Base-by-base conservation (phyloP, 2,888 invertebrate genomes). In the Lasioglossum figueresi region DNA sequence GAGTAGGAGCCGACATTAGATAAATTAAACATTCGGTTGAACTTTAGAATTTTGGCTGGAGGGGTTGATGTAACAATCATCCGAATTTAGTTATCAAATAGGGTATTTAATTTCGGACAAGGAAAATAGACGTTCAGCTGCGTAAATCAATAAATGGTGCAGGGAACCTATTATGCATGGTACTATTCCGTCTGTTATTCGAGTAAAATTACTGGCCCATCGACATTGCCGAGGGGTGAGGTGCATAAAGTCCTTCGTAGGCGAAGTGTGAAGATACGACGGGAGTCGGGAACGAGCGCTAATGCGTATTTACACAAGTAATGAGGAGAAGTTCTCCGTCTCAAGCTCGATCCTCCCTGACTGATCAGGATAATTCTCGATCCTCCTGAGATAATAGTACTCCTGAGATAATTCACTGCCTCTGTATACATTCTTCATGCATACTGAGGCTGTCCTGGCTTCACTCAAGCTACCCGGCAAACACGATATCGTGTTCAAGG, bases 301-400 rank as follows among this genome's bases (percentile, higher is more conserved):
- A 78, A 85, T 79, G 71, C 40, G 34, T 76, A 72, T 83, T 83
- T 83, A 68, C 75, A 80, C 75, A 68, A 80, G 78, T 78, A 83
- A 85, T 71, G 80, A 83, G 74, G 80, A 83, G 70, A 75, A 74
- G 72, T 82, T 80, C 68, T 23, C 23, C 27, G 70, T 81, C 34
- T 27, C 23, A 27, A 59, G 59, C 27, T 31, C 72, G 45, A 84
- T 82, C 23, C 59, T 43, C 23, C 37, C 12, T 4, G 63, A 59
- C 27, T 45, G 31, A 79, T 66, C 66, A 66, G 16, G 66, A 66
- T 66, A 66, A 66, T 66, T 66, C 66, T 34, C 31, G 34, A 45
- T 34, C 63, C 34, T n/a, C 43, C 31, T 19, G 76, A 37, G 23
- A 40, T 66, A 79, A 74, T 68, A 52, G 48, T 66, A 74, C 48